Conservation (phyloP, 1,140 invertebrate species). For the Meloidogyne exigua region DNA sequence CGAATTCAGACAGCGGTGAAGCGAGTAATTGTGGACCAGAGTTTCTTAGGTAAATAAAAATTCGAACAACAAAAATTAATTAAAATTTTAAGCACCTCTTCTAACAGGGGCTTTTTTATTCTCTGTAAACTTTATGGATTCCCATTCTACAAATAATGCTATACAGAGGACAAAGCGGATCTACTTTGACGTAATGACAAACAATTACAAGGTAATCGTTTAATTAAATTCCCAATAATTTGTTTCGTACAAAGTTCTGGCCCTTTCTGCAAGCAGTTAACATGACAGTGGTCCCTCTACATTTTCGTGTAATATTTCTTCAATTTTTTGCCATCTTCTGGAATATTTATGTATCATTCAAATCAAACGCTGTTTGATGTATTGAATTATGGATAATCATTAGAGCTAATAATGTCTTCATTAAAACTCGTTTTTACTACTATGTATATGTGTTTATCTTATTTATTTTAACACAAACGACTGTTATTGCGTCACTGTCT, state of each 20-base stretch:
- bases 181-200: slow-evolving; percentile 37
- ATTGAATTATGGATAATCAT: neutral
- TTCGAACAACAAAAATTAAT: slow-evolving; percentile 20
- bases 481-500: neutral
- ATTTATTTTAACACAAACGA: neutral
- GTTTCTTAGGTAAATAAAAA: slow-evolving; percentile 26
- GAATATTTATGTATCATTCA: slow-evolving; percentile 48
- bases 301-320: slow-evolving; percentile 43
- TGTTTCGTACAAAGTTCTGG: slow-evolving; percentile 38
- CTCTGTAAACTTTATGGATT: slow-evolving; percentile 36
- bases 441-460: too few species aligned
- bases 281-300: slow-evolving; percentile 41
- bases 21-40: slow-evolving; percentile 34
- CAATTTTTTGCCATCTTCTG: slow-evolving; percentile 48
- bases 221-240: neutral
- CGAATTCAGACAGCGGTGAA: slow-evolving; percentile 37
- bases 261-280: slow-evolving; percentile 49
- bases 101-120: slow-evolving; percentile 36
- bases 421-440: neutral
- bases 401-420: too few species aligned
- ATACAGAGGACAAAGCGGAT: slow-evolving; percentile 31
- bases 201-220: slow-evolving; percentile 41
- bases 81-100: slow-evolving; percentile 3
- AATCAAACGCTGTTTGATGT: slow-evolving; percentile 15
- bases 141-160: slow-evolving; percentile 23